Evolutionary conservation across 2,113 vertebrate species (phyloP).

Genomic region (Sturnus vulgaris): DNA sequence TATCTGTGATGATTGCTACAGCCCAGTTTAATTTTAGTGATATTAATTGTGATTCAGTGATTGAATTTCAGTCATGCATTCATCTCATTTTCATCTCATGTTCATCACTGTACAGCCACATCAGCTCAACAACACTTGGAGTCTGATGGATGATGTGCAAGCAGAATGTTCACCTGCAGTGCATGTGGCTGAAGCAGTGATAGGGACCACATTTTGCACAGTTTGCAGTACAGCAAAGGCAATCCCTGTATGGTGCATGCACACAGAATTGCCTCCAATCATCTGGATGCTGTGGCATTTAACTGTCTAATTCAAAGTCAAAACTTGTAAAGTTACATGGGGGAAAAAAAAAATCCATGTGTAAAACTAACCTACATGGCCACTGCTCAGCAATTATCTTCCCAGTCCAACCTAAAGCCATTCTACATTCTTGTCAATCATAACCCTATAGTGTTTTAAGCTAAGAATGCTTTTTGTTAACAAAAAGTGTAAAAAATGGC

Average conservation of each 20-base stretch:
- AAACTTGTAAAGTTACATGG: background rate
- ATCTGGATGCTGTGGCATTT: background rate
- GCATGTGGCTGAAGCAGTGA: background rate
- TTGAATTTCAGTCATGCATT: background rate
- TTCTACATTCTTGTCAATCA: background rate
- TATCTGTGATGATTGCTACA: background rate
- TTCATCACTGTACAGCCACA: background rate
- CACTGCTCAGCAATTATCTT: background rate
- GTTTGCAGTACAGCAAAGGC: background rate
- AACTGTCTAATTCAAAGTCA: background rate
- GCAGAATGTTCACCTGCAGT: background rate
- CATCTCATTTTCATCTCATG: background rate
- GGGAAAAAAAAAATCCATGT: fast-evolving
- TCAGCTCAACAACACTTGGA: fast-evolving
- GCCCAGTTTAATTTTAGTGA: background rate
- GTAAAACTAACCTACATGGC: background rate
- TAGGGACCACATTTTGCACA: background rate
- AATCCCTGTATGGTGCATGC: background rate
- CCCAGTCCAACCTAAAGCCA: background rate
- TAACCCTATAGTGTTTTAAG: background rate
- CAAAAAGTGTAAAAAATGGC: background rate
- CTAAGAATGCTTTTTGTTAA: background rate
- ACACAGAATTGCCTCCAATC: background rate
- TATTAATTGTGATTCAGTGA: background rate
- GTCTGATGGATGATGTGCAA: background rate